These are phyloP conservation scores for Nephrotoma appendiculata DNA, from an alignment of 2,888 invertebrate species.

Conservation along the genomic window DNA sequence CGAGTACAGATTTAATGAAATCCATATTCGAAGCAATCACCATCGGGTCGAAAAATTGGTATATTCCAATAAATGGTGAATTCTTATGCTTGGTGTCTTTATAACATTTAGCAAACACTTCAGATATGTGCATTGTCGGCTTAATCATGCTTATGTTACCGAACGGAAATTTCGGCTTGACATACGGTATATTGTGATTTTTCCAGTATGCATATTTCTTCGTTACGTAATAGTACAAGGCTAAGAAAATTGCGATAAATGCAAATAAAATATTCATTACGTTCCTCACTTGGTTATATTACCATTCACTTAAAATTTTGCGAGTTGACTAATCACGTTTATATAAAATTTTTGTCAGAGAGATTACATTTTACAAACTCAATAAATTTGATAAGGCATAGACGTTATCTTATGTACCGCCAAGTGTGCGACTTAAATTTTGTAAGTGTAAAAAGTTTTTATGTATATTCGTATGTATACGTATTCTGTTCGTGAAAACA, in stretches of 20 bases:
- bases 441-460: no score
- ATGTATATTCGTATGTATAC: no score
- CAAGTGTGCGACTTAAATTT: no score
- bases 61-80: constrained; percentile 22
- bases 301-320: no score
- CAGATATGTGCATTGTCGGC: constrained; percentile 37
- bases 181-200: constrained; percentile 38
- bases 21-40: constrained; percentile 21
- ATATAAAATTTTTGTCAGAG: no score
- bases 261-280: not conserved
- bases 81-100: constrained; percentile 32
- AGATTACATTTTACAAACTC: no score
- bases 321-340: no score
- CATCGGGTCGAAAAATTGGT: constrained; percentile 18
- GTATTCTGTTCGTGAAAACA: no score
- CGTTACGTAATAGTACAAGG: not conserved
- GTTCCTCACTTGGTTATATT: not conserved
- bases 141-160: constrained; percentile 41
- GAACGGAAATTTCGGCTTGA: constrained; percentile 44
- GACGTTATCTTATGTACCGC: no score
- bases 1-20: constrained; percentile 22
- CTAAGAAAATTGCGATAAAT: not conserved
- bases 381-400: no score
- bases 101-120: constrained; percentile 45
- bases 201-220: constrained; percentile 37